Evolutionary conservation across 2,797 vertebrate species (phyloP), one percentile per base, ranked within the genome.

Genomic region (Acomys russatus): DNA sequence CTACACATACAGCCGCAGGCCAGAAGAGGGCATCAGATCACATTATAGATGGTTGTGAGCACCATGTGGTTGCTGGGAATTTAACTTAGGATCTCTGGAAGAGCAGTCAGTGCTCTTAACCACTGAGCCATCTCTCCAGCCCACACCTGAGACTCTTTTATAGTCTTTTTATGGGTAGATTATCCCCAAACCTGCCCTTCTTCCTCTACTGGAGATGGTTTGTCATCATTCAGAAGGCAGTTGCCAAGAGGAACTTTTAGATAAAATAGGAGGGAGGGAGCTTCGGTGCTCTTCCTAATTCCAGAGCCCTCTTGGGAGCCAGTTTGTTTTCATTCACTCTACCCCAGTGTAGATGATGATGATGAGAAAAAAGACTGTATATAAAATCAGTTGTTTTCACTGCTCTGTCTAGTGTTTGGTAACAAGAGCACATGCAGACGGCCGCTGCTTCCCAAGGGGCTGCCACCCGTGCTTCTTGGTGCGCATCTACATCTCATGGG

Each of bases 291-390:
- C 0, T 38, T 95, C 64, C 23, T 91, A 74, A 51, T 91, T 77
- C 38, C 76, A 33, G 49, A 94, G n/a, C 12, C 33, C 73, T 2
- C 76, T 88, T 44, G 77, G 20, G 18, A 84, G 88, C 71, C 54
- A 71, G 6, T 91, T 94, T 91, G 35, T 91, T 95, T 95, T 74
- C 82, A 44, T 76, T 92, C 28, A 74, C 6, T 85, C 17, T 88
- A 51, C 35, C 35, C 6, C 2, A 61, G 30, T 70, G 44, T 76
- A 85, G 35, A 56, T 83, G 91, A 77, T 88, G 35, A 56, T 83
- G 91, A 77, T 66, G 83, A 77, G 23, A 77, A 71, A 96, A 94
- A 68, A 23, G 61, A 22, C 51, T 56, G 35, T 28, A 94, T 28
- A 68, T 59, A 7, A 77, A 54, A 90, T 85, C 80, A 12, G 9